A percentile compares a stretch with the other conserved stretches of the same genome.
Evolutionary conservation across 1,140 invertebrate species (phyloP).

Genomic region (Drosophila bocki): DNA sequence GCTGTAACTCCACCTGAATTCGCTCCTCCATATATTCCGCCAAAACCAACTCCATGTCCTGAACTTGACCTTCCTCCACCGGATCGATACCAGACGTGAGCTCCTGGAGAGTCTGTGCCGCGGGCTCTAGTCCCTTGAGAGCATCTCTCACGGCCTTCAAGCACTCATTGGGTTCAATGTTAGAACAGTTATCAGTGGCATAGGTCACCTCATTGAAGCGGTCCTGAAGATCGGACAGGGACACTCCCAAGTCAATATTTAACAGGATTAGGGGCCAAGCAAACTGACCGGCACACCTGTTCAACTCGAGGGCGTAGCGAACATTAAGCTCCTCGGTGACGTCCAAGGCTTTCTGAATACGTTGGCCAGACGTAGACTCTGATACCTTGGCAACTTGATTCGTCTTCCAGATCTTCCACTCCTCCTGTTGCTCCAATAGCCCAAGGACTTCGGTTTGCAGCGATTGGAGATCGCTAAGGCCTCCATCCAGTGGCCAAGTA

Average conservation of each 20-base stretch:
- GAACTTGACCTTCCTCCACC: not conserved
- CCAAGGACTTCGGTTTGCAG: not conserved
- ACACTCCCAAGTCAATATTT: conserved; percentile 4
- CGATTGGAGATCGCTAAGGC: not conserved
- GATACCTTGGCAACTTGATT: not conserved
- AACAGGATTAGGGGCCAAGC: not conserved
- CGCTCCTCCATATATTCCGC: not conserved
- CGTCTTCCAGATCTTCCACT: conserved; percentile 12
- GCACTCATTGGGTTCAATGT: not conserved
- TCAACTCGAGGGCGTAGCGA: not conserved
- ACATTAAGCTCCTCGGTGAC: conserved; percentile 3
- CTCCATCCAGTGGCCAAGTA: not conserved
- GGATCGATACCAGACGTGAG: not conserved
- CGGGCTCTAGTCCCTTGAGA: not conserved
- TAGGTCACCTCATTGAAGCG: not conserved
- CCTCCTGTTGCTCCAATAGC: not conserved
- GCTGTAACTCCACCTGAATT: not conserved
- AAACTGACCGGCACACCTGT: not conserved
- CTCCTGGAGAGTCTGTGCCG: not conserved
- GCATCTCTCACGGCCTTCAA: not conserved
- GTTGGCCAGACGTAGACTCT: not conserved
- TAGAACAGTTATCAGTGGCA: conserved; percentile 4
- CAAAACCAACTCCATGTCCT: not conserved
- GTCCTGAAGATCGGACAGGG: not conserved
- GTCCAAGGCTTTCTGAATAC: not conserved